Evolutionary conservation across 1,140 invertebrate genomes (phyloP), one percentile per base, ranked within the genome.

Genomic region (Pogonomyrmex californicus): DNA sequence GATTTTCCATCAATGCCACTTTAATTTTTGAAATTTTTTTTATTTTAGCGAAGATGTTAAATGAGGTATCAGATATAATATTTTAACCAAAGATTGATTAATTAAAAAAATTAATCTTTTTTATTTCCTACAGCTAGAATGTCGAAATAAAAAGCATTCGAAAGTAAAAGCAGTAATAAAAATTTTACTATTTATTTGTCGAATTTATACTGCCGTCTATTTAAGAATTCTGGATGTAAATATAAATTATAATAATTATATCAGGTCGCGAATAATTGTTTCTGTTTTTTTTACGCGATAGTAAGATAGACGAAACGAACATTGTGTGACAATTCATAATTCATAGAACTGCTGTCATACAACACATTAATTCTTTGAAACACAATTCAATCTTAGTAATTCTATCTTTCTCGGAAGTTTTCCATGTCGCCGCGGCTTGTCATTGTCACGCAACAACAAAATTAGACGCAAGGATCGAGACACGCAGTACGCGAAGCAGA

Each of bases 401-500:
- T 41, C n/a, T 2, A 70, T 62, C 44, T 83, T 75, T 73, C 66
- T 60, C 30, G 41, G n/a, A 58, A 75, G 62, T n/a, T 83, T 30
- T 58, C 36, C 78, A n/a, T 36, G 68, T 60, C 30, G 12, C 10
- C 14, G 38, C 47, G 5, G 23, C n/a, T 23, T 68, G 30, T 47
- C 33, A 30, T 17, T 12, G 68, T 83, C 79, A 83, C 79, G 68
- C 79, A 1, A 73, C 60, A 49, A 60, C 41, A 36, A 58, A 73
- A 60, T 49, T 38, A 60, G 30, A 62, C 4, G 33, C n/a, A n/a
- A 70, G 33, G 9, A 44, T 68, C 30, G 17, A 51, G n/a, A 17
- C 36, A 51, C 51, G 38, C 44, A 71, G 36, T 4, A 5, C 41
- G 0, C 12, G 23, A 36, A 47, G 30, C 12, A 47, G 7, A 75